These are phyloP conservation scores for Gymnopithys bicolor DNA, from an alignment of 2,797 vertebrate species.

Conservation along the genomic window DNA sequence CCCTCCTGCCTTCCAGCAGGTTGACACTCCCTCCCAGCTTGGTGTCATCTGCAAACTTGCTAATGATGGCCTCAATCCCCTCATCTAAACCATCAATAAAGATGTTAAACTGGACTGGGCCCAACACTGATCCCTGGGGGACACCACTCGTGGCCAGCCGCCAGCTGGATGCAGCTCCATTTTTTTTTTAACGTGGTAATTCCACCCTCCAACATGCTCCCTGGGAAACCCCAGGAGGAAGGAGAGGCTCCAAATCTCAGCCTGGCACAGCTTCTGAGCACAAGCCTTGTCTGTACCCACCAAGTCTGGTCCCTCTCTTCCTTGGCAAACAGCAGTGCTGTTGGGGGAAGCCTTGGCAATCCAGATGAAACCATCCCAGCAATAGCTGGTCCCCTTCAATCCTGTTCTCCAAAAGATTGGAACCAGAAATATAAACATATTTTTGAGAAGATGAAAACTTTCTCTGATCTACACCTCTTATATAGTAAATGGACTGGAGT, in stretches of 20 bases:
- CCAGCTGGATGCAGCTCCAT: no score
- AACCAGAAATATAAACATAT: not conserved
- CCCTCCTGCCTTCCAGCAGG: no score
- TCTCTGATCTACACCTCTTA: not conserved
- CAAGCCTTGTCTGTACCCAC: rapidly evolving
- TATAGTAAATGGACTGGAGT: no score
- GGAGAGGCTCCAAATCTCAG: not conserved
- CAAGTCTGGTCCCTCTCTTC: not conserved
- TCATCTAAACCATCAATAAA: no score
- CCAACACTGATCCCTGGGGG: no score
- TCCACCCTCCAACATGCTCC: rapidly evolving
- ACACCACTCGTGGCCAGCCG: no score
- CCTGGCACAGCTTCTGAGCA: not conserved
- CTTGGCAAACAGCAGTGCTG: no score
- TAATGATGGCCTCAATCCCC: no score
- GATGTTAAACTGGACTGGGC: no score
- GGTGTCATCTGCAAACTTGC: no score
- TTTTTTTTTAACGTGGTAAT: not conserved
- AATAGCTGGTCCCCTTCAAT: not conserved
- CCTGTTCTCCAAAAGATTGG: not conserved
- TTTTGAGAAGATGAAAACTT: not conserved
- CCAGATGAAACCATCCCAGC: not conserved
- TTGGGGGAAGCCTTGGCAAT: not conserved
- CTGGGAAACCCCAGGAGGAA: not conserved
- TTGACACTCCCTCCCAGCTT: no score